phyloP scores from a whole-genome alignment of 1,140 invertebrate genomes.

The Drosophila chauvacae region DNA sequence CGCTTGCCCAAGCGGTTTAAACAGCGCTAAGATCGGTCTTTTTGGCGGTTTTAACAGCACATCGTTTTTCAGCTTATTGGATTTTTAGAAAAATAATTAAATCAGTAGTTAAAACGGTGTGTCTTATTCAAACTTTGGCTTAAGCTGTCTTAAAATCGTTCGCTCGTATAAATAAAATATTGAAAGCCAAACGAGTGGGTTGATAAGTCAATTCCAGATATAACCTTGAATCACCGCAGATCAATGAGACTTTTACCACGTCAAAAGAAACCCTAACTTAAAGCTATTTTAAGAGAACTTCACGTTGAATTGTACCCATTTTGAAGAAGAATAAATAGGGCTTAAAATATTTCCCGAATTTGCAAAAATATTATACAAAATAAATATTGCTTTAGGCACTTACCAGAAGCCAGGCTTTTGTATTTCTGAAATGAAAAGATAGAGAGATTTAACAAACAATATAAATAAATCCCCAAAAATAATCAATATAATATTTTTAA shows the following conservation, averaged over 20 bases:
- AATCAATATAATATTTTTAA: background rate
- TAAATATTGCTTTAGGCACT: background rate
- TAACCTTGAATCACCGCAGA: slow-evolving; percentile 25
- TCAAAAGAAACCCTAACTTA: slow-evolving; percentile 10
- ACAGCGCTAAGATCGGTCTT: slow-evolving; percentile 31
- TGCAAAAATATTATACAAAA: background rate
- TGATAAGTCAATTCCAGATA: slow-evolving; percentile 50
- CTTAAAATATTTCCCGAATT: background rate
- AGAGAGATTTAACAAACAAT: too few species aligned
- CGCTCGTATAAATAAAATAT: slow-evolving; percentile 3
- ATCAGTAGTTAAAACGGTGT: slow-evolving; percentile 18
- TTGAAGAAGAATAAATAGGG: background rate
- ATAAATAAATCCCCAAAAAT: background rate
- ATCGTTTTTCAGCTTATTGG: slow-evolving; percentile 21
- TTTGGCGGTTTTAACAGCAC: slow-evolving; percentile 40
- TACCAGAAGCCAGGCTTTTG: background rate
- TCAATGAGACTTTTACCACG: slow-evolving; percentile 25
- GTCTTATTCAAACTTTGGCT: slow-evolving; percentile 1
- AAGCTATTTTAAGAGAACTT: background rate
- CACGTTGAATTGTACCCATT: background rate
- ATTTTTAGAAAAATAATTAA: slow-evolving; percentile 16
- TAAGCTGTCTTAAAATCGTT: slow-evolving; percentile 25
- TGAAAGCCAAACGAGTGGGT: slow-evolving; percentile 27
- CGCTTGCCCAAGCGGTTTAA: slow-evolving; percentile 17
- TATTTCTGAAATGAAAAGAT: background rate